Evolutionary conservation across 1,140 invertebrate genomes (phyloP).

Genomic region (Prorops nasuta): DNA sequence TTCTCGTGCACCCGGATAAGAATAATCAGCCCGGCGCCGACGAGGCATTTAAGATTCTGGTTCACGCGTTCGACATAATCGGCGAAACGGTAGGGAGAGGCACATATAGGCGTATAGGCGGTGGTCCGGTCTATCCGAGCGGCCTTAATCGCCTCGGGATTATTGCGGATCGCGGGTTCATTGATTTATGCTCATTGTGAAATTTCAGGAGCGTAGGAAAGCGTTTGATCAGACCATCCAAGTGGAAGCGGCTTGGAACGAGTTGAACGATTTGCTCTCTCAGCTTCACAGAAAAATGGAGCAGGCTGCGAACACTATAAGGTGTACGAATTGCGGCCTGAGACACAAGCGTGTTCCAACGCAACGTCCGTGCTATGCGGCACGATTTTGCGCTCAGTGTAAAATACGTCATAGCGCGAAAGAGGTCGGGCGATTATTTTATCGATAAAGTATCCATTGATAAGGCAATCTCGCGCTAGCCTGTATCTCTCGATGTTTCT

Average conservation of each 20-base stretch:
- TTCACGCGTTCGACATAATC: slow-evolving; percentile 91
- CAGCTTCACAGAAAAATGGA: slow-evolving; percentile 92
- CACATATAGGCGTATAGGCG: no score
- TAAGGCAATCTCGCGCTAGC: no score
- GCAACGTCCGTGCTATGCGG: slow-evolving; percentile 83
- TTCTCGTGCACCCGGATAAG: slow-evolving; percentile 93
- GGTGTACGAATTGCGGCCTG: slow-evolving; percentile 86
- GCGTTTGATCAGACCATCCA: slow-evolving; percentile 78
- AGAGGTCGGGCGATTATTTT: slow-evolving; percentile 63
- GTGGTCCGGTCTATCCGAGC: no score
- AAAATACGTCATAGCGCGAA: slow-evolving; percentile 88
- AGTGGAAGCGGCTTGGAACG: slow-evolving; percentile 80
- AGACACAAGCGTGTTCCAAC: slow-evolving; percentile 83
- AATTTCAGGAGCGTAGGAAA: slow-evolving; percentile 76
- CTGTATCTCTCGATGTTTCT: background rate
- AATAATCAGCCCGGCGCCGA: slow-evolving; percentile 92
- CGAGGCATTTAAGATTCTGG: slow-evolving; percentile 93
- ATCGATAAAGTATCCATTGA: background rate
- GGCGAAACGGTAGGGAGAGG: slow-evolving; percentile 85
- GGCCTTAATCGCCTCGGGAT: no score
- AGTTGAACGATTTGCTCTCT: slow-evolving; percentile 76
- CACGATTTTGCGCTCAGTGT: slow-evolving; percentile 84
- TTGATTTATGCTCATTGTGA: no score
- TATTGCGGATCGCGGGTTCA: no score
- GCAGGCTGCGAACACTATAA: slow-evolving; percentile 85